Evolutionary conservation across 2,113 vertebrate species (phyloP).

Genomic region (Xenus cinereus): DNA sequence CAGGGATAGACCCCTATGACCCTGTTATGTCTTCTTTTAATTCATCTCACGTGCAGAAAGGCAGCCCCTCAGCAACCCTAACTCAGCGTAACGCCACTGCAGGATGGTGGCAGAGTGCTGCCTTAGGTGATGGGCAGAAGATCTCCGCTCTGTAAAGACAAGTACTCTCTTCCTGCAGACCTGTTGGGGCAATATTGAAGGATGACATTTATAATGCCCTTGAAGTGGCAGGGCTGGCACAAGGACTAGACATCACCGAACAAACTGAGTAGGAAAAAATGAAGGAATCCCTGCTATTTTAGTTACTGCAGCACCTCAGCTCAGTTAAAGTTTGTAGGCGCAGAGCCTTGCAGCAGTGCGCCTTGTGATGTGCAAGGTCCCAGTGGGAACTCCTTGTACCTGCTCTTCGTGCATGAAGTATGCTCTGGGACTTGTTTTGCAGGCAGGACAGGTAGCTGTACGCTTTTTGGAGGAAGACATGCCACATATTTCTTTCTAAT

Average conservation of each 20-base stretch:
- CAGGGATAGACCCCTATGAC: neutral
- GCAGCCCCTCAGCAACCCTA: neutral
- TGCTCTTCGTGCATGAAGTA: accelerated
- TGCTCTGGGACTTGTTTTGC: neutral
- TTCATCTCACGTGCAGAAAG: neutral
- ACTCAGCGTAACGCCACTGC: neutral
- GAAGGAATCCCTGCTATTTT: neutral
- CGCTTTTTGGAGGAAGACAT: neutral
- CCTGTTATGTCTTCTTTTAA: neutral
- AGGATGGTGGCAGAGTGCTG: neutral
- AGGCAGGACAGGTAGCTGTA: neutral
- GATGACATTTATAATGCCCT: neutral
- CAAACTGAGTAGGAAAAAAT: neutral
- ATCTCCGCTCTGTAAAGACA: neutral
- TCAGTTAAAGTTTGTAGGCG: neutral
- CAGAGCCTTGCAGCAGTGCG: neutral
- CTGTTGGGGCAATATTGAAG: neutral
- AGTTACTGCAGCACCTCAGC: neutral
- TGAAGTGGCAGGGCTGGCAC: neutral
- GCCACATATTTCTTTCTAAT: neutral
- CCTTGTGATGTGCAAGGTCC: neutral
- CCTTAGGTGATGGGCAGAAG: neutral
- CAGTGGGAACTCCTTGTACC: neutral
- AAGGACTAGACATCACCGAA: neutral
- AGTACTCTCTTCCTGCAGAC: neutral